Base-by-base conservation (phyloP, 2,797 vertebrate genomes). In the Ciconia nigra region DNA sequence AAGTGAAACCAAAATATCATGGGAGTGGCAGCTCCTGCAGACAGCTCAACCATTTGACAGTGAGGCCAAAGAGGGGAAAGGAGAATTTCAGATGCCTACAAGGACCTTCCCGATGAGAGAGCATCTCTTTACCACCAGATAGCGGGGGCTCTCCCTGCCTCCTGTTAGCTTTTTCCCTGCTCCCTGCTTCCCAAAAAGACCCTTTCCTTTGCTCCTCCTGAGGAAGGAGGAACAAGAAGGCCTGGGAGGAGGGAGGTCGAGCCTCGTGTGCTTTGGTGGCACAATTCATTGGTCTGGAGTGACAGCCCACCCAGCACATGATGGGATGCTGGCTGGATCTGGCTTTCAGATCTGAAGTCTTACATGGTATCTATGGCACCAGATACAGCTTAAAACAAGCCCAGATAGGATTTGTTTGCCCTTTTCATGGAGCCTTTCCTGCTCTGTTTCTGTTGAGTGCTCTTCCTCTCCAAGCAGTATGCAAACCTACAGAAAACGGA, bases 101-200 rank as follows among this genome's bases (percentile, higher is more conserved):
- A 58, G 17, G 9, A 57, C 7, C 21, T 72, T 67, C 13, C 10
- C 4, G 8, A 26, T 20, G 22, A 59, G 11, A 83, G 9, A 46
- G 0, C 4, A n/a, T 22, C 13, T 81, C n/a, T 76, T 65, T 70
- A 91, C 11, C 11, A 13, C 4, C 2, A 28, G 5, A 41, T 21
- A 6, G 3, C 0, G 0, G 29, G 24, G n/a, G 15, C 1, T 51
- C 47, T 47, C 13, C 13, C 22, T 59, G 6, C 5, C 12, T 29
- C 19, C 33, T 79, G 9, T 46, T 54, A 66, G 26, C 6, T 70
- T 67, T 93, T 78, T 25, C 5, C 10, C 11, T 55, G 19, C 13
- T 80, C 33, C 24, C 13, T 1, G 1, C 47, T 86, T 81, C 37
- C 49, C 39, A n/a, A 52, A 88, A 46, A 3, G 5, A 37, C 3